A percentile compares a stretch with the other conserved stretches of the same genome.
Evolutionary conservation across 2,888 invertebrate genomes (phyloP).

Genomic region (Meandrusa payeni): DNA sequence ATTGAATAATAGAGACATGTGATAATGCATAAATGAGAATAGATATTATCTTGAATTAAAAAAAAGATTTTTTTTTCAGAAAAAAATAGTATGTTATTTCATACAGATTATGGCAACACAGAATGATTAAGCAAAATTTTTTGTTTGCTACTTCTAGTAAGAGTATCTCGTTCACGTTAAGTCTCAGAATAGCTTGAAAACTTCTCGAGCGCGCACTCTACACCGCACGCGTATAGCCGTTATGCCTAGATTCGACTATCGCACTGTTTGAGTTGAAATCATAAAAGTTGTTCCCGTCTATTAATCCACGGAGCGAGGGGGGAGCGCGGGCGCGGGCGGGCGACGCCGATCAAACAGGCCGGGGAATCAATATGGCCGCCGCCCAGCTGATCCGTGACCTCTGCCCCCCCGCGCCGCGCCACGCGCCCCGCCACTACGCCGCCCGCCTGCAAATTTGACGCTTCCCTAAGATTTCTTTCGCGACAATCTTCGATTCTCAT

Average conservation of each 20-base stretch:
- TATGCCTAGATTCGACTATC: constrained; percentile 29
- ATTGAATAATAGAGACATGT: too few relatives aligned
- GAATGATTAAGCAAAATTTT: too few relatives aligned
- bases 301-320: constrained; percentile 60
- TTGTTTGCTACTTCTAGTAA: too few relatives aligned
- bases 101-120: too few relatives aligned
- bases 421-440: constrained; percentile 35
- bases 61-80: too few relatives aligned
- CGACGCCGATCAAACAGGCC: constrained; percentile 77
- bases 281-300: constrained; percentile 79
- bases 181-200: too few relatives aligned
- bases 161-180: too few relatives aligned
- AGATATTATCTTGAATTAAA: too few relatives aligned
- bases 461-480: constrained; percentile 61
- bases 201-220: background rate
- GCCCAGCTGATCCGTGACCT: constrained; percentile 80
- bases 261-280: constrained; percentile 75
- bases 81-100: too few relatives aligned
- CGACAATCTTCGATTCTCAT: constrained; percentile 44
- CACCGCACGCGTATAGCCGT: constrained; percentile 1
- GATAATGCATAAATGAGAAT: too few relatives aligned
- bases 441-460: constrained; percentile 58
- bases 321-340: constrained; percentile 47
- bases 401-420: constrained; percentile 42
- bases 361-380: constrained; percentile 80